These are phyloP conservation scores for Laspeyria flexula DNA, from an alignment of 2,888 invertebrate genomes.

Conservation along the genomic window DNA sequence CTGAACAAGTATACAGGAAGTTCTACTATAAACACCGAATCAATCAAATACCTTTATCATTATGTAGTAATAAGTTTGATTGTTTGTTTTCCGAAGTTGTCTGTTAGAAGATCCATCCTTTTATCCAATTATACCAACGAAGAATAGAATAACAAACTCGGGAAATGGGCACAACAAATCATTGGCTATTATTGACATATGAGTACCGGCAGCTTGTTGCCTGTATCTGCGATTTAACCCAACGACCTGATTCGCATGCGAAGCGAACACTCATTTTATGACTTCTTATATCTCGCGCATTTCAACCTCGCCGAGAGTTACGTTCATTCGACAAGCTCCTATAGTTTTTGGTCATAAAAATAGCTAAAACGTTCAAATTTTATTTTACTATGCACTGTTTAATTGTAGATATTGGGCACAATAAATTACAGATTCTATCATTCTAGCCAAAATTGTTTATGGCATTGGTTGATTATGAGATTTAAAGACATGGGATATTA, in stretches of 20 bases:
- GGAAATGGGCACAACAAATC: not conserved
- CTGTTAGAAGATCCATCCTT: not conserved
- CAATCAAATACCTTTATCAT: not conserved
- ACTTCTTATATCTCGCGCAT: conserved; percentile 16
- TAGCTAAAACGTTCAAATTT: too few relatives aligned
- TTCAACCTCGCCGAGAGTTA: not conserved
- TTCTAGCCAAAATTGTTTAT: too few relatives aligned
- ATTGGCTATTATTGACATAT: not conserved
- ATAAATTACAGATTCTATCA: too few relatives aligned
- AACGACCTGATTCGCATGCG: conserved; percentile 31
- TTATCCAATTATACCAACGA: not conserved
- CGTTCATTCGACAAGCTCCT: not conserved
- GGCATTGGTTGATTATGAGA: too few relatives aligned
- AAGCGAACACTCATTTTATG: conserved; percentile 27
- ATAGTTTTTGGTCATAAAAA: too few relatives aligned
- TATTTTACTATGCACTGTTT: too few relatives aligned
- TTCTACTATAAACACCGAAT: conserved; percentile 1
- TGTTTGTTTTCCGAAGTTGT: not conserved
- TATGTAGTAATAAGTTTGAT: not conserved
- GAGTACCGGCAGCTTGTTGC: not conserved
- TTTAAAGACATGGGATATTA: too few relatives aligned
- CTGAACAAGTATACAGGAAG: conserved; percentile 1
- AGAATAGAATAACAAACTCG: not conserved
- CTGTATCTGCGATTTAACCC: conserved; percentile 19
- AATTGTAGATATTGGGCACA: too few relatives aligned